Conservation (phyloP, 2,797 vertebrate genomes). For the Halcyon badia region DNA sequence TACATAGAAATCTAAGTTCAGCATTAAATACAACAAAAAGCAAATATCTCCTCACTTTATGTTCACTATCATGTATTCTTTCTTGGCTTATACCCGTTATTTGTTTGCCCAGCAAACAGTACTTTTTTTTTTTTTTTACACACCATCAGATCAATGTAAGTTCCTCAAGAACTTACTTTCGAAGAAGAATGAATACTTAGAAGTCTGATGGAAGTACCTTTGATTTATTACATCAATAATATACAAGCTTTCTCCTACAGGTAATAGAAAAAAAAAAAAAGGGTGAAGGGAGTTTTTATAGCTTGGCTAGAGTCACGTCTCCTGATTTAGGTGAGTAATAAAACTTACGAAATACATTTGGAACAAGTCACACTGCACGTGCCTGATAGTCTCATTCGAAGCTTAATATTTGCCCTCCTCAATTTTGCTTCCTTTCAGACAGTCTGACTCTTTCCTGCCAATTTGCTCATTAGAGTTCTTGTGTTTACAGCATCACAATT, state of each 20-base stretch:
- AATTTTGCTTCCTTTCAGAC: conserved; percentile 6
- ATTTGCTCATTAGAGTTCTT: neutral
- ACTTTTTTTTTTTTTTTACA: neutral
- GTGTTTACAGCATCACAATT: neutral
- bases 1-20: neutral
- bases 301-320: neutral
- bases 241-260: neutral
- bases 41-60: neutral
- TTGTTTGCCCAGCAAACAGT: neutral
- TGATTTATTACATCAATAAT: conserved; percentile 45
- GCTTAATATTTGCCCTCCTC: neutral
- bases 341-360: neutral
- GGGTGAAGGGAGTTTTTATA: neutral
- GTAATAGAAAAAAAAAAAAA: neutral
- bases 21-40: neutral
- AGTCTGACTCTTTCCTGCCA: conserved; percentile 2
- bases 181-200: neutral
- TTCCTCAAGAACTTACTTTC: neutral
- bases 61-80: neutral
- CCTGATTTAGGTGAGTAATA: conserved; percentile 37
- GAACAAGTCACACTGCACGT: neutral
- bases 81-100: neutral
- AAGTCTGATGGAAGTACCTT: neutral
- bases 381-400: neutral
- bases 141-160: neutral